Evolutionary conservation across 2,888 invertebrate species (phyloP).

Genomic region (Allygus modestus): DNA sequence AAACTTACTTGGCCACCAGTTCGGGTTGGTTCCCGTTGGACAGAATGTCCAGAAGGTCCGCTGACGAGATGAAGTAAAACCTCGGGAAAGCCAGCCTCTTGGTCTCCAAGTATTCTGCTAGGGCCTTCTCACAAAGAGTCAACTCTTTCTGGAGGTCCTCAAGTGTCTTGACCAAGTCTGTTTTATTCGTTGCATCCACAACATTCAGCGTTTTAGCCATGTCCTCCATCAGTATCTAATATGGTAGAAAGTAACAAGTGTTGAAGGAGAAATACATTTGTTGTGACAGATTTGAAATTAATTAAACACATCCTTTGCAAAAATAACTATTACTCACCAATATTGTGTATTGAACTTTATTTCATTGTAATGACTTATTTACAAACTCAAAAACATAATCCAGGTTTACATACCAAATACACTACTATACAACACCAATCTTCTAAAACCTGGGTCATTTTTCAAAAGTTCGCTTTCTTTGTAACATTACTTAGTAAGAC

Average conservation of each 20-base stretch:
- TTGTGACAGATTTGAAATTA: no score
- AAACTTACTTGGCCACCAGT: conserved; percentile 80
- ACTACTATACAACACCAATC: no score
- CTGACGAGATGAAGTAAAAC: conserved; percentile 98
- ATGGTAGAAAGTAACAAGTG: conserved; percentile 50
- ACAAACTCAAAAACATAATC: no score
- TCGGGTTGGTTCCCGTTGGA: conserved; percentile 97
- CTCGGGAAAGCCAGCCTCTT: conserved; percentile 96
- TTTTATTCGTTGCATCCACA: conserved; percentile 92
- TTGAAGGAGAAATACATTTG: conserved; percentile 44
- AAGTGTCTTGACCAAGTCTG: conserved; percentile 87
- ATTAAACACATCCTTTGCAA: no score
- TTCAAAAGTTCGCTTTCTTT: no score
- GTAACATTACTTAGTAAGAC: no score
- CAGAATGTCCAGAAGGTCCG: conserved; percentile 94
- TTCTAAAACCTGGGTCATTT: no score
- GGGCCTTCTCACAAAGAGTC: conserved; percentile 95
- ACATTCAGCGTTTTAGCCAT: conserved; percentile 92
- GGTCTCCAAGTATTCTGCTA: conserved; percentile 97
- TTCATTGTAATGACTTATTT: no score
- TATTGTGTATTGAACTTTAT: no score
- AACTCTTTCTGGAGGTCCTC: conserved; percentile 91
- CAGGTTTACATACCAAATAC: no score
- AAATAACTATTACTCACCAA: no score
- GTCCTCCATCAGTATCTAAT: conserved; percentile 84